Base-by-base conservation (phyloP, 1,140 invertebrate genomes). In the Lasaia peninsularis region DNA sequence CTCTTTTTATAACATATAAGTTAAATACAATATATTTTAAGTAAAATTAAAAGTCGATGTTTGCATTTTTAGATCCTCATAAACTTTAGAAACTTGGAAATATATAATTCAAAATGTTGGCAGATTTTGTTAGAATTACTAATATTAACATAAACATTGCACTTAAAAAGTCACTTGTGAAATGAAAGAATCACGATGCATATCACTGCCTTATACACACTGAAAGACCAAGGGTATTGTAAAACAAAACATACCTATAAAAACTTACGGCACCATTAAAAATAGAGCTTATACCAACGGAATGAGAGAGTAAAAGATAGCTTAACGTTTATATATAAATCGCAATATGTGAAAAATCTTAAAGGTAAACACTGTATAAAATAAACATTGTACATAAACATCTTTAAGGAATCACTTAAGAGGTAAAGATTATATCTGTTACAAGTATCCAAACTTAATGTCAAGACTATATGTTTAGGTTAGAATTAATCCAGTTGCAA, bases 281-380 rank as follows among this genome's bases (percentile, higher is more conserved):
- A 54, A n/a, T 40, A 35, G 35, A 40, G 35, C 63, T 62, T 65
- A 65, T 28, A 62, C n/a, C 37, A 65, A 71, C 74, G 79, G 81
- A 85, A 85, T 85, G 81, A 80, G 77, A 74, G 52, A 80, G 71
- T 76, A 71, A 74, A 69, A 69, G 60, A 75, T 66, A 78, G 71
- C 70, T 73, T 75, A 78, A 75, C 54, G 52, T 75, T 35, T 24
- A 12, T 24, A 74, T 76, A 71, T 70, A 78, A 55, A 73, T 65
- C 60, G 55, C 60, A 61, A 64, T 61, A 62, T 57, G 71, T 63
- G 33, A 69, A 59, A 58, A 70, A 44, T 56, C 65, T 66, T 80
- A 75, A 53, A 63, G 65, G 65, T 71, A 73, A 77, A 77, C 63
- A 67, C 67, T 62, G 62, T 78, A 80, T 67, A 78, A 80, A 79